phyloP scores from a whole-genome alignment of 2,113 vertebrate genomes.

The Tympanuchus pallidicinctus region DNA sequence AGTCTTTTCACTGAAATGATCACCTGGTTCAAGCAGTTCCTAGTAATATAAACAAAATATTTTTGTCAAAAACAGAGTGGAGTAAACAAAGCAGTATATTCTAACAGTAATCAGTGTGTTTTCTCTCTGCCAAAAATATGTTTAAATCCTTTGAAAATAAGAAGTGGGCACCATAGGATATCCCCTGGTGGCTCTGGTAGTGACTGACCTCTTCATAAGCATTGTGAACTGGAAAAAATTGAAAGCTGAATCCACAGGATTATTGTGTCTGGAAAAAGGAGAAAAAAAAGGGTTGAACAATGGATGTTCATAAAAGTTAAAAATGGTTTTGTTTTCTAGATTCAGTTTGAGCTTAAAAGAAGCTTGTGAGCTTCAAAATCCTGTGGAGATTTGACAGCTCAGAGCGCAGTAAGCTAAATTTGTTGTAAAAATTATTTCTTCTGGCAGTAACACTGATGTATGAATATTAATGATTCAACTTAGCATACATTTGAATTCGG shows the following conservation, averaged over 20 bases:
- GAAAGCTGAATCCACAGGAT: neutral
- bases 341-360: constrained; percentile 15
- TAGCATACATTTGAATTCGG: constrained; percentile 42
- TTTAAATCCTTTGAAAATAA: constrained; percentile 11
- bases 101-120: neutral
- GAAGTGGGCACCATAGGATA: constrained; percentile 1
- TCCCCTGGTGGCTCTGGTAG: neutral
- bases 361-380: constrained; percentile 14
- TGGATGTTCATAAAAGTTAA: neutral
- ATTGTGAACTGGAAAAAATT: neutral
- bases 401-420: constrained; percentile 40
- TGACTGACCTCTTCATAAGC: neutral
- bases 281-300: neutral
- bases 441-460: constrained; percentile 45
- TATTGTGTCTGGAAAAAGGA: constrained; percentile 1
- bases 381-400: constrained; percentile 39
- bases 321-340: constrained; percentile 37
- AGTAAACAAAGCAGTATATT: neutral
- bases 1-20: neutral
- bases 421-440: constrained; percentile 59
- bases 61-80: neutral
- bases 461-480: constrained; percentile 43
- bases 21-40: neutral
- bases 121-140: neutral
- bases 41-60: neutral